These are phyloP conservation scores for Serranochromis macrocephalus DNA, from an alignment of 2,113 vertebrate genomes.

Conservation along the genomic window DNA sequence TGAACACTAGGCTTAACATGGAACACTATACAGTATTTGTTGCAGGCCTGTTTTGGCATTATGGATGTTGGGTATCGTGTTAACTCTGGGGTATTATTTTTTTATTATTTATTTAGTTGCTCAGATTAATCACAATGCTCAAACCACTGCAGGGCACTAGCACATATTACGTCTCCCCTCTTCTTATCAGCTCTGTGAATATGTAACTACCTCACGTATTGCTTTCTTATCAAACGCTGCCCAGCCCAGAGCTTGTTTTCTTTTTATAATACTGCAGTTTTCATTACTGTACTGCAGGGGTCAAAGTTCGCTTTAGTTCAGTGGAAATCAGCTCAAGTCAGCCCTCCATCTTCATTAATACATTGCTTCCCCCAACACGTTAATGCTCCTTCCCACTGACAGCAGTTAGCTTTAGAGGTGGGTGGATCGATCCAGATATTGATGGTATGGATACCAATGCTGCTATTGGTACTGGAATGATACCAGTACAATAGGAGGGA, in stretches of 20 bases:
- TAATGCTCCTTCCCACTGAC: constrained; percentile 7
- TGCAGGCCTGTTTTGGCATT: constrained; percentile 4
- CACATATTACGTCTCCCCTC: not conserved
- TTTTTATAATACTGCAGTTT: not conserved
- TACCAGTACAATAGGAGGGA: not conserved
- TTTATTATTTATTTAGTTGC: not conserved
- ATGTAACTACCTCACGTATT: constrained; percentile 16
- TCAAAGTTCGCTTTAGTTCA: constrained; percentile 27
- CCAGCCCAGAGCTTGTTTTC: not conserved
- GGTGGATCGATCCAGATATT: not conserved
- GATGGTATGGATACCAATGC: not conserved
- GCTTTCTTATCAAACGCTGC: constrained; percentile 20
- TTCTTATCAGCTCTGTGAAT: constrained; percentile 40
- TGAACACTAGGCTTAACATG: not conserved
- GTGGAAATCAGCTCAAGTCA: not conserved
- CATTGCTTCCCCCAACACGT: not conserved
- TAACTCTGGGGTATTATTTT: not conserved
- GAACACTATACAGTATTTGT: not conserved
- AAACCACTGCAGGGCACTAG: not conserved
- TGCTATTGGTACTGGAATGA: not conserved
- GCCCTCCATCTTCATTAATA: constrained; percentile 22
- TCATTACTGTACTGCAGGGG: not conserved
- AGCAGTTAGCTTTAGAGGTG: not conserved
- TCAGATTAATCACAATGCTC: not conserved
- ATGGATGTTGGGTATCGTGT: not conserved